Conservation (phyloP, 2,888 invertebrate species). For the Drosophila picticornis region DNA sequence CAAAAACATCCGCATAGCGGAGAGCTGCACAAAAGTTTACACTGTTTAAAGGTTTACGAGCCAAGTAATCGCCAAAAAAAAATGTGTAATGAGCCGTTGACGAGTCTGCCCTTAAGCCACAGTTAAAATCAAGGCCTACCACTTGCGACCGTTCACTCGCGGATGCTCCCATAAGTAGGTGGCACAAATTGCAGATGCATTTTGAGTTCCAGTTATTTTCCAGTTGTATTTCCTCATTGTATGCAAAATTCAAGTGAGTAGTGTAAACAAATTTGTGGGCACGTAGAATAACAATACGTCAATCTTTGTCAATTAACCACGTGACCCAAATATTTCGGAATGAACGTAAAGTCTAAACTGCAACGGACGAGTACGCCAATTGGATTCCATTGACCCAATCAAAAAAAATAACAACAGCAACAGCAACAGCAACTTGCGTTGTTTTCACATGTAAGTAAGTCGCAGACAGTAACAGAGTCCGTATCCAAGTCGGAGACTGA, state of each 20-base stretch:
- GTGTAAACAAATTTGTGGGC: slow-evolving; percentile 67
- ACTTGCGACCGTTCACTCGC: slow-evolving; percentile 43
- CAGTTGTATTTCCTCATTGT: slow-evolving; percentile 73
- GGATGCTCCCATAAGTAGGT: not conserved
- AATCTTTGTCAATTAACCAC: slow-evolving; percentile 79
- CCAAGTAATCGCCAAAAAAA: slow-evolving; percentile 22
- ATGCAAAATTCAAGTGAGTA: slow-evolving; percentile 53
- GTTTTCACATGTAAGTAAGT: slow-evolving; percentile 38
- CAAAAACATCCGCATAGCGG: slow-evolving; percentile 2
- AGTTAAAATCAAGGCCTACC: slow-evolving; percentile 43
- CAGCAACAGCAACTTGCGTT: slow-evolving; percentile 24
- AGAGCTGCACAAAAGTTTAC: slow-evolving; percentile 15
- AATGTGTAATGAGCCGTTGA: slow-evolving; percentile 17
- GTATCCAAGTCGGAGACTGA: slow-evolving; percentile 14
- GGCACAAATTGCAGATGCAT: slow-evolving; percentile 24
- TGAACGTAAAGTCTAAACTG: slow-evolving; percentile 59
- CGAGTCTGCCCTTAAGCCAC: slow-evolving; percentile 13
- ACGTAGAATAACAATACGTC: slow-evolving; percentile 79
- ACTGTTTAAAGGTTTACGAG: slow-evolving; percentile 35
- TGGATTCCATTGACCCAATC: slow-evolving; percentile 82
- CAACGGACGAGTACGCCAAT: slow-evolving; percentile 61
- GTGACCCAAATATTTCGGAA: slow-evolving; percentile 68
- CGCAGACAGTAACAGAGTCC: slow-evolving; percentile 25
- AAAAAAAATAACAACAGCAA: slow-evolving; percentile 47
- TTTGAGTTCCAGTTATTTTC: slow-evolving; percentile 49